phyloP scores from a whole-genome alignment of 2,888 invertebrate genomes.

The Andrena camellia region DNA sequence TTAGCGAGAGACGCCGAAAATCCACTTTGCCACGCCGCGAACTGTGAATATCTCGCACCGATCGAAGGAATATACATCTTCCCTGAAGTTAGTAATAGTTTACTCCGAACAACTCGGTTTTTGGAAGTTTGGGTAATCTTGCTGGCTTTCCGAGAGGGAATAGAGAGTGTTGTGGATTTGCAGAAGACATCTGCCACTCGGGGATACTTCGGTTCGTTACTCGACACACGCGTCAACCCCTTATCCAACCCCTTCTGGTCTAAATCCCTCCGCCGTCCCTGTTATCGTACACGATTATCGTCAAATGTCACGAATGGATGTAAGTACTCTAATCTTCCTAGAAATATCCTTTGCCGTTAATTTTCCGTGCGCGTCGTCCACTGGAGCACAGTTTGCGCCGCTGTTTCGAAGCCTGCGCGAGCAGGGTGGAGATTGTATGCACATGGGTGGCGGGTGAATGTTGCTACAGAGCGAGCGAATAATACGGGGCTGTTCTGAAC shows the following conservation, averaged over 20 bases:
- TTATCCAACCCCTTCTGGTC: no score
- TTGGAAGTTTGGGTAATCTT: neutral
- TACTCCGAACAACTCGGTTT: neutral
- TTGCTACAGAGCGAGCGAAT: conserved; percentile 3
- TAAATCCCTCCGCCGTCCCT: no score
- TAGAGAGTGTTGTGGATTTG: no score
- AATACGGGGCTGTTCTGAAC: conserved; percentile 19
- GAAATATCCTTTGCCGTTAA: conserved; percentile 14
- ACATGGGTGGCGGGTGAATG: neutral
- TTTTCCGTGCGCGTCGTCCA: neutral
- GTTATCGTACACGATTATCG: no score
- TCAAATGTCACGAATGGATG: no score
- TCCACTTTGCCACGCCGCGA: neutral
- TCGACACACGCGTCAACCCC: no score
- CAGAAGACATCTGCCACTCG: no score
- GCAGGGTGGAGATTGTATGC: conserved; percentile 23
- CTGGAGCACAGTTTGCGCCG: conserved; percentile 14
- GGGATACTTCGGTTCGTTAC: no score
- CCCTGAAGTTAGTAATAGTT: no score
- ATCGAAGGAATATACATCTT: neutral
- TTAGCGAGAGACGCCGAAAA: neutral
- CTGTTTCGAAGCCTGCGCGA: neutral
- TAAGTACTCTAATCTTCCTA: neutral
- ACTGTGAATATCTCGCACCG: neutral
- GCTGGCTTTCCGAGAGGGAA: no score